Evolutionary conservation across 2,888 invertebrate genomes (phyloP).

Genomic region (Spodoptera exigua): DNA sequence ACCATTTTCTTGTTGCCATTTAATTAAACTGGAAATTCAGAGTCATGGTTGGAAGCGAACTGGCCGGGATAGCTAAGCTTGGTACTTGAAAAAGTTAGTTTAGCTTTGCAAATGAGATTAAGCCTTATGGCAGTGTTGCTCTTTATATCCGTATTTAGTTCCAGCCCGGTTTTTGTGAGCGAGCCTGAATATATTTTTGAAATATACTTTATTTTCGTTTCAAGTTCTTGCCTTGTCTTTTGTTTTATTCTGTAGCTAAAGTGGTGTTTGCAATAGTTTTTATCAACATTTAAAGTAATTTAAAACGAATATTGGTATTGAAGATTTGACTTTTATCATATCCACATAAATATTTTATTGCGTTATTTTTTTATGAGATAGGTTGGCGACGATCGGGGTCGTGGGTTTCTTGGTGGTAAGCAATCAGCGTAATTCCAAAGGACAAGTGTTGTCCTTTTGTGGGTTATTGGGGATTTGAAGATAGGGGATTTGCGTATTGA

Average conservation of each 20-base stretch:
- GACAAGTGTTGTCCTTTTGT: no score
- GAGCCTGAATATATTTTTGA: constrained; percentile 16
- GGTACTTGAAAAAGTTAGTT: constrained; percentile 72
- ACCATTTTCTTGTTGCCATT: constrained; percentile 85
- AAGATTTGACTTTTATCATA: no score
- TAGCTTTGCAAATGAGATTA: constrained; percentile 80
- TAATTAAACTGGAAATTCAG: constrained; percentile 85
- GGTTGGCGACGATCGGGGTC: no score
- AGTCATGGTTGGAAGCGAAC: constrained; percentile 72
- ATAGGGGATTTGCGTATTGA: no score
- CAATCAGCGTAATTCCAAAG: no score
- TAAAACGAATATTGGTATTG: no score
- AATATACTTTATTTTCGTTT: constrained; percentile 9
- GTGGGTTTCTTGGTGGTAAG: no score
- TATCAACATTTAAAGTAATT: no score
- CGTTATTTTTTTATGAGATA: no score
- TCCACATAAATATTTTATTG: no score
- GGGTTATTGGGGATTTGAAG: no score
- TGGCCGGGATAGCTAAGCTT: constrained; percentile 65
- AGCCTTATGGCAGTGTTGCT: constrained; percentile 67
- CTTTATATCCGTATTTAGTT: constrained; percentile 63
- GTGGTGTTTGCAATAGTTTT: not conserved
- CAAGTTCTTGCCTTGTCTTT: not conserved
- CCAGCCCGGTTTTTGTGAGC: constrained; percentile 32
- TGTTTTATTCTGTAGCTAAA: not conserved